Evolutionary conservation across 1,140 invertebrate species (phyloP).

Genomic region (Magallana gigas): DNA sequence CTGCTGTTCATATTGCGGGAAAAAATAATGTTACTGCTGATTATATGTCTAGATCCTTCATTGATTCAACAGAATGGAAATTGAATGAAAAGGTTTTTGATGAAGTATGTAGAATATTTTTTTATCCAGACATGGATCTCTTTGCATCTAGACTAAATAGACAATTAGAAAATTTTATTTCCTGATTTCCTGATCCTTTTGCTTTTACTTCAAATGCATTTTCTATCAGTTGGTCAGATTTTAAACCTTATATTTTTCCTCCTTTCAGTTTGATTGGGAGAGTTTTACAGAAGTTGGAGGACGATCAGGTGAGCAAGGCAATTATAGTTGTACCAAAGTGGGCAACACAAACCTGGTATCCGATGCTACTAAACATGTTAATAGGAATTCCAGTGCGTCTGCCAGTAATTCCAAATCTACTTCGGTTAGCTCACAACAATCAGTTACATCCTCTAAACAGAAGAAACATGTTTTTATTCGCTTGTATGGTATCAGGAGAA

Average conservation of each 20-base stretch:
- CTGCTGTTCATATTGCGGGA: slow-evolving; percentile 48
- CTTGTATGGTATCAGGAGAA: slow-evolving; percentile 40
- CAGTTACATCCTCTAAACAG: slow-evolving; percentile 51
- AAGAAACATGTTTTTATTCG: slow-evolving; percentile 47
- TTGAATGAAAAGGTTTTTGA: slow-evolving; percentile 40
- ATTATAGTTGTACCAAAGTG: slow-evolving; percentile 45
- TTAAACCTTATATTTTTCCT: slow-evolving; percentile 42
- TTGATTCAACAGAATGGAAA: background rate
- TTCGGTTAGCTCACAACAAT: slow-evolving; percentile 37
- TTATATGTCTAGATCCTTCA: slow-evolving; percentile 49
- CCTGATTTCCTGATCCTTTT: slow-evolving; percentile 42
- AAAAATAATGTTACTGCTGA: slow-evolving; percentile 52
- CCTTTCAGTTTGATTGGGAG: slow-evolving; percentile 50
- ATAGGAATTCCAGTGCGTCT: slow-evolving; percentile 41
- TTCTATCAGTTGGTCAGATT: slow-evolving; percentile 25
- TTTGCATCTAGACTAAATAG: slow-evolving; percentile 52
- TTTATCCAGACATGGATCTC: slow-evolving; percentile 50
- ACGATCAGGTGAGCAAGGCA: slow-evolving; percentile 35
- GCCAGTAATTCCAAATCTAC: slow-evolving; percentile 50
- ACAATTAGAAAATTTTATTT: slow-evolving; percentile 44
- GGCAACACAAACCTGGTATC: slow-evolving; percentile 48
- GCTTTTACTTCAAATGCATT: slow-evolving; percentile 37
- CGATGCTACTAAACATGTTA: slow-evolving; percentile 19
- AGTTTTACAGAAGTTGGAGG: slow-evolving; percentile 27
- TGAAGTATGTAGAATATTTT: slow-evolving; percentile 31